phyloP scores from a whole-genome alignment of 2,888 invertebrate genomes.

The Blastobasis adustella region DNA sequence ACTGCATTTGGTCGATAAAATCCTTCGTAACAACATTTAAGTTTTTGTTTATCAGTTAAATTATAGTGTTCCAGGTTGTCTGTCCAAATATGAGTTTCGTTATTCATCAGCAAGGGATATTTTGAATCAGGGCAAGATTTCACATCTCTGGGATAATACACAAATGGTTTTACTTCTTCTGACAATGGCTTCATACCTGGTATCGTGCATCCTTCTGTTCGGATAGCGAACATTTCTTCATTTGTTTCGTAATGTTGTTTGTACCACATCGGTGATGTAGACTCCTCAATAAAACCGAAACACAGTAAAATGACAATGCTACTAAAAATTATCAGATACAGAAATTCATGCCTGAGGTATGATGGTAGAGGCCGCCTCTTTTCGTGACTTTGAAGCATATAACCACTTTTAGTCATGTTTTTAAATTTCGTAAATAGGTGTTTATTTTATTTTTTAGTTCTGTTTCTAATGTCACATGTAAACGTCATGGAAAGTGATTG shows the following conservation, averaged over 20 bases:
- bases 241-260: background rate
- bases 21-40: slow-evolving; percentile 73
- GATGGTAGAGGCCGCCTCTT: no score
- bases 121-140: slow-evolving; percentile 54
- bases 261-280: background rate
- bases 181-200: slow-evolving; percentile 70
- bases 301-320: no score
- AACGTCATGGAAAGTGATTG: no score
- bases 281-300: no score
- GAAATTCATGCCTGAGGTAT: no score
- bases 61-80: slow-evolving; percentile 60
- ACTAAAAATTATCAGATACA: no score
- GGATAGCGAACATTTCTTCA: slow-evolving; percentile 46
- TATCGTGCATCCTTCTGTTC: slow-evolving; percentile 77
- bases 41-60: slow-evolving; percentile 36
- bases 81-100: slow-evolving; percentile 69
- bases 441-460: no score
- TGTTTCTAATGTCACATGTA: no score
- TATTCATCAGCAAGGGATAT: slow-evolving; percentile 62
- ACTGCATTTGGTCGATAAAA: slow-evolving; percentile 60
- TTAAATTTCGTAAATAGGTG: no score
- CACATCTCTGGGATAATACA: slow-evolving; percentile 48
- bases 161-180: slow-evolving; percentile 66
- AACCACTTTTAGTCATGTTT: no score
- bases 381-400: no score